Evolutionary conservation across 1,140 invertebrate species (phyloP), one percentile per base, ranked within the genome.

Genomic region (Periplaneta americana): DNA sequence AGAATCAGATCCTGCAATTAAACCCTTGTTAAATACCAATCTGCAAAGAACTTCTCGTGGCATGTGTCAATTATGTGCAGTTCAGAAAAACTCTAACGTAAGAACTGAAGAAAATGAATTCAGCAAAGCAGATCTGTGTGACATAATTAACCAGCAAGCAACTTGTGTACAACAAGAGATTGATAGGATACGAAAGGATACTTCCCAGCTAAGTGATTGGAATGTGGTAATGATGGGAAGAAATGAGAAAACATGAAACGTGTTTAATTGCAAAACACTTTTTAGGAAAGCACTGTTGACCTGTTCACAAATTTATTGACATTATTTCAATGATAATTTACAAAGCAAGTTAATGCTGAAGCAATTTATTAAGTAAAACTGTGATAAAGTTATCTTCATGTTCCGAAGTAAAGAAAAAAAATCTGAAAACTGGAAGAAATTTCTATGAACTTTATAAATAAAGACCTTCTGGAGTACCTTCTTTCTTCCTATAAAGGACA

Each of bases 401-500:
- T 28, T n/a, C 11, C 48, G 1, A 66, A 66, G 22, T 78, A 34
- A 35, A 78, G 34, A 0, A 31, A 1, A 28, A 3, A 32, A 78
- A 4, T 31, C 2, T 78, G 10, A 78, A 39, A 31, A 22, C 6
- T 31, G 18, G 28, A 78, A 34, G 31, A 36, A 3, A 18, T 37
- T 34, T 78, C 77, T 39, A 37, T 37, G 1, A 11, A 17, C n/a
- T 84, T 94, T 97, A 99, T 87, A 99, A 92, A 92, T 99, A 99
- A 34, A 99, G 92, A 85, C 98, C 98, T 91, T 99, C 98, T 11
- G 98, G 98, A 76, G 98, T 99, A 83, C 98, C 98, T 92, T 99
- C 98, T 88, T 99, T 99, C 91, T 99, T 99, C 33, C 98, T 92
- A 88, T 99, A 99, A 22, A 99, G 90, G 77, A 99, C 98, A 90